Conservation (phyloP, 2,888 invertebrate genomes). For the Eremobia ochroleuca region DNA sequence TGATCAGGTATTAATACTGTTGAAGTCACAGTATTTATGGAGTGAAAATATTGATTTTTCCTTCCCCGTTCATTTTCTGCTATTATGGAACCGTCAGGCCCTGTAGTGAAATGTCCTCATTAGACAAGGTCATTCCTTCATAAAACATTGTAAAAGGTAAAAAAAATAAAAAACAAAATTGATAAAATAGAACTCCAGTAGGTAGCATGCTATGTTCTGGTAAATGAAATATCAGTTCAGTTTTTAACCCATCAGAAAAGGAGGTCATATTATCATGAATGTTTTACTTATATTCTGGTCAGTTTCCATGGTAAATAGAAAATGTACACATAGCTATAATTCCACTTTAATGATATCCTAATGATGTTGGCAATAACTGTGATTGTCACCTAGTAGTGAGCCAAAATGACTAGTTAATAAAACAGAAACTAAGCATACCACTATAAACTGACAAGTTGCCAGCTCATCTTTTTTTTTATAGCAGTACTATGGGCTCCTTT, state of each 20-base stretch:
- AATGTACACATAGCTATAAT: background rate
- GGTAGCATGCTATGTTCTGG: background rate
- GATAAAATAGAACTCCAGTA: background rate
- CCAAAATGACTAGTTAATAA: background rate
- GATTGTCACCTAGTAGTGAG: background rate
- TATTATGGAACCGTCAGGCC: background rate
- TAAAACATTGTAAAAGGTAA: background rate
- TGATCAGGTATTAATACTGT: background rate
- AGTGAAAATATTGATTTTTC: background rate
- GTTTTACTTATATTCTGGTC: background rate
- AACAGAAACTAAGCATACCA: constrained; percentile 15
- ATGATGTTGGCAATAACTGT: background rate
- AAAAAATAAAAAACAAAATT: background rate
- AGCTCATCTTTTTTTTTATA: constrained; percentile 54
- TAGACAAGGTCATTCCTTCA: background rate
- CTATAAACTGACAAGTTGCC: constrained; percentile 39
- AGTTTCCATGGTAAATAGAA: background rate
- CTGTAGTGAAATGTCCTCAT: background rate
- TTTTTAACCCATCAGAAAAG: background rate
- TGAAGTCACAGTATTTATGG: too few species aligned
- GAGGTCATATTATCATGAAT: background rate
- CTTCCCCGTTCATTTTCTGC: background rate
- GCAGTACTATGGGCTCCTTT: constrained; percentile 32
- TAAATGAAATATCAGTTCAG: background rate
- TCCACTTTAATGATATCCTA: background rate